Evolutionary conservation across 2,888 invertebrate species (phyloP).

Genomic region (Leptinotarsa peninsularis): DNA sequence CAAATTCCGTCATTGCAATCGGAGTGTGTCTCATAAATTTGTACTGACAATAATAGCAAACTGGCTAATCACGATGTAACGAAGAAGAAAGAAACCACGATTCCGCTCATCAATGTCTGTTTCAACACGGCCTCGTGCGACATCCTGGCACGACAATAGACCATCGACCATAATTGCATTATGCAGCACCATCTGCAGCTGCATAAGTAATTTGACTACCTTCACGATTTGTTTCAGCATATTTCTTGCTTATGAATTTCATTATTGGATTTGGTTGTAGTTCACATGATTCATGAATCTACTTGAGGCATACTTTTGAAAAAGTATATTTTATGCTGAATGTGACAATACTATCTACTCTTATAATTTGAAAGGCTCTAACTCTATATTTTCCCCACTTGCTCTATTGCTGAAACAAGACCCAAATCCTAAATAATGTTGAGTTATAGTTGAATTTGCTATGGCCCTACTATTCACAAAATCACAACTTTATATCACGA

Average conservation of each 20-base stretch:
- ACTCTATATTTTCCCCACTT: too few species aligned
- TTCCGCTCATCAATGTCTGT: not conserved
- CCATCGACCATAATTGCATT: constrained; percentile 48
- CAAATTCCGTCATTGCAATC: not conserved
- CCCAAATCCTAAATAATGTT: too few species aligned
- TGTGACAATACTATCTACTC: too few species aligned
- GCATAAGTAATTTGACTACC: constrained; percentile 32
- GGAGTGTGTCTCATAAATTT: constrained; percentile 17
- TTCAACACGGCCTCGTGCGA: constrained; percentile 33
- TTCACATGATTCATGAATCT: too few species aligned
- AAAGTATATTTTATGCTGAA: too few species aligned
- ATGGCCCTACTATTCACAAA: too few species aligned
- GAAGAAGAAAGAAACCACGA: constrained; percentile 8
- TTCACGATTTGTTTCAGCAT: constrained; percentile 24
- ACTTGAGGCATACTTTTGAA: too few species aligned
- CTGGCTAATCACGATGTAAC: not conserved
- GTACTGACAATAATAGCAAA: constrained; percentile 8
- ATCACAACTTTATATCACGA: too few species aligned
- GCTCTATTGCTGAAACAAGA: too few species aligned
- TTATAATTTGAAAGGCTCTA: too few species aligned
- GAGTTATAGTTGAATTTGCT: too few species aligned
- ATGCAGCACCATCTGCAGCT: constrained; percentile 39
- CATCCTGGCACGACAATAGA: constrained; percentile 46
- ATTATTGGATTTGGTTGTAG: too few species aligned
- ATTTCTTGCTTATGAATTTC: not conserved